Percentiles rank a stretch among this genome's conserved stretches.
Evolutionary conservation across 2,797 vertebrate genomes (phyloP).

Genomic region (Pogoniulus pusillus): DNA sequence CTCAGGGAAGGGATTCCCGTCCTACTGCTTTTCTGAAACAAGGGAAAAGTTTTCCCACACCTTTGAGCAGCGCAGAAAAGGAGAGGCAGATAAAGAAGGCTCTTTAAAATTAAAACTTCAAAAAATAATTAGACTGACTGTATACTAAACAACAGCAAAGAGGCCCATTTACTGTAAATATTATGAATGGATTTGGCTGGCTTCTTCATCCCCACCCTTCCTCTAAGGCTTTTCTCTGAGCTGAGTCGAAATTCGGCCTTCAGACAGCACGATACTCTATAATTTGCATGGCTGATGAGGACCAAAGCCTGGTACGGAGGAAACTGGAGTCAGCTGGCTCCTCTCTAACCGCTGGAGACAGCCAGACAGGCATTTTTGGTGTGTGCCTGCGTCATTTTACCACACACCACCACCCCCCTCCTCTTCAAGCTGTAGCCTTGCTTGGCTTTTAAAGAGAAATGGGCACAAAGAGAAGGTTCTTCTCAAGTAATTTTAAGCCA

Average conservation of each 20-base stretch:
- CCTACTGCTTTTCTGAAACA: constrained; percentile 8
- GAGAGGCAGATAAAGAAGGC: constrained; percentile 44
- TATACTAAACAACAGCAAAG: constrained; percentile 74
- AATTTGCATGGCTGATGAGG: constrained; percentile 85
- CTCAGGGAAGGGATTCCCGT: constrained; percentile 26
- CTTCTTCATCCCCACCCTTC: constrained; percentile 78
- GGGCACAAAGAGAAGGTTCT: constrained; percentile 4
- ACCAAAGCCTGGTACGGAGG: constrained; percentile 73
- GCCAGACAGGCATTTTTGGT: constrained; percentile 73
- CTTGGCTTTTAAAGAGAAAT: constrained; percentile 19
- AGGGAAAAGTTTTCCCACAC: constrained; percentile 59
- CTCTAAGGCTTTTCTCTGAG: constrained; percentile 77
- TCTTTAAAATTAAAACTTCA: constrained; percentile 68
- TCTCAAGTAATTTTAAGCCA: not conserved
- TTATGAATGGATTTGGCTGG: constrained; percentile 82
- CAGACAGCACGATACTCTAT: constrained; percentile 75
- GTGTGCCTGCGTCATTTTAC: constrained; percentile 21
- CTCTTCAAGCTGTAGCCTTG: constrained; percentile 9
- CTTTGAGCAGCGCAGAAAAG: constrained; percentile 24
- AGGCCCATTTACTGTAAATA: constrained; percentile 82
- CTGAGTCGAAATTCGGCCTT: constrained; percentile 74
- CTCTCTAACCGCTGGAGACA: constrained; percentile 75
- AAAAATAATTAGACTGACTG: constrained; percentile 66
- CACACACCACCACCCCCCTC: not conserved
- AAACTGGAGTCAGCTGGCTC: constrained; percentile 76